A percentile compares a stretch with the other conserved stretches of the same genome.
These are phyloP conservation scores for Palythoa grandis DNA, from an alignment of 92 coral and sea anemone species.

Conservation along the genomic window DNA sequence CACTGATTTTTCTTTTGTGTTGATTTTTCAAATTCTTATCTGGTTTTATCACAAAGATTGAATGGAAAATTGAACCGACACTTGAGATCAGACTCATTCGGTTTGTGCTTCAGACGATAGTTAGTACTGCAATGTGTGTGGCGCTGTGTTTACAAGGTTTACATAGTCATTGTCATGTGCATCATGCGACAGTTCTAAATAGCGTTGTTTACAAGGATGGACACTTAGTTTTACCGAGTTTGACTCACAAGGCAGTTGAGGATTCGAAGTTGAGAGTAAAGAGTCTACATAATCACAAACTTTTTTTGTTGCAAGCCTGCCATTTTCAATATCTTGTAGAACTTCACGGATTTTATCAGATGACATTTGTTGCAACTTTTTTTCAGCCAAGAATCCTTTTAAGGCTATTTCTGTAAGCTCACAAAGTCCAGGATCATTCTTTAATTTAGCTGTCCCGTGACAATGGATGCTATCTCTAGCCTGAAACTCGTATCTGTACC, in stretches of 20 bases:
- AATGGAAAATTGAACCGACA: constrained; percentile 58
- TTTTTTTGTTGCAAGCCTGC: not conserved
- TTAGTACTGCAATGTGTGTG: constrained; percentile 62
- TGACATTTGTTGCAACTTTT: not conserved
- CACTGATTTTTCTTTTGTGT: constrained; percentile 50
- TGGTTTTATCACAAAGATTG: constrained; percentile 45
- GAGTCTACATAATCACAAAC: not conserved
- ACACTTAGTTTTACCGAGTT: not conserved
- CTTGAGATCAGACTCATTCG: constrained; percentile 43
- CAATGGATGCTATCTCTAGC: constrained; percentile 1
- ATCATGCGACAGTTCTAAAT: constrained; percentile 30
- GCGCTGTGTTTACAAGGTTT: constrained; percentile 51
- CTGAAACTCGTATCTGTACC: not conserved
- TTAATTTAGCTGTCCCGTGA: constrained; percentile 5
- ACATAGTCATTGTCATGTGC: constrained; percentile 52
- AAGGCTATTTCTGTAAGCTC: constrained; percentile 40
- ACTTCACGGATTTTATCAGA: not conserved
- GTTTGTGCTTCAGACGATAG: constrained; percentile 46
- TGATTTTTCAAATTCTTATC: constrained; percentile 50
- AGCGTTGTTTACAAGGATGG: constrained; percentile 3
- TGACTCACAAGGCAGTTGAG: not conserved
- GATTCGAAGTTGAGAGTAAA: not conserved
- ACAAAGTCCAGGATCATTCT: constrained; percentile 51
- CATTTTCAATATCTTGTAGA: not conserved
- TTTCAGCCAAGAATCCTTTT: constrained; percentile 45